phyloP scores from a whole-genome alignment of 2,888 invertebrate species.

The Apantesis nais region DNA sequence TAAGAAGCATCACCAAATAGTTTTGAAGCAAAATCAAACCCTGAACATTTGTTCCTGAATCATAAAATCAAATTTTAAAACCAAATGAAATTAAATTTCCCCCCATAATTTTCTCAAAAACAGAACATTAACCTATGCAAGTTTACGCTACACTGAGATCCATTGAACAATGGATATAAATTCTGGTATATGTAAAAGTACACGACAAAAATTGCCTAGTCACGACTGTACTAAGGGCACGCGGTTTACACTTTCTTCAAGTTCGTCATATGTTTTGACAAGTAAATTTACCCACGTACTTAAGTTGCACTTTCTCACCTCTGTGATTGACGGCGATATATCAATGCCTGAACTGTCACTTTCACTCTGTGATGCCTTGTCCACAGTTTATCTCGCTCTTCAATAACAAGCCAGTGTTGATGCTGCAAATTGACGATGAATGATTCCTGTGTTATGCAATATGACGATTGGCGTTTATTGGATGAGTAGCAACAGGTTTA shows the following conservation, averaged over 20 bases:
- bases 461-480: slow-evolving; percentile 24
- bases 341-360: slow-evolving; percentile 47
- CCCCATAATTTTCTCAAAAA: neutral
- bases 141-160: neutral
- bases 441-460: slow-evolving; percentile 34
- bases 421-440: slow-evolving; percentile 36
- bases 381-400: slow-evolving; percentile 41
- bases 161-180: neutral
- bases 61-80: neutral
- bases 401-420: slow-evolving; percentile 29
- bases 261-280: slow-evolving; percentile 64
- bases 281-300: slow-evolving; percentile 58
- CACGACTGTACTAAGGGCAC: slow-evolving; percentile 46
- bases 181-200: neutral
- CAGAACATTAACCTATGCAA: neutral
- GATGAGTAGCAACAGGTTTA: slow-evolving; percentile 15
- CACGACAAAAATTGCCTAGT: slow-evolving; percentile 36
- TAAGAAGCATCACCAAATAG: neutral
- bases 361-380: slow-evolving; percentile 50
- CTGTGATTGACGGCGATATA: slow-evolving; percentile 53
- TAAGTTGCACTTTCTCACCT: slow-evolving; percentile 50
- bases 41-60: neutral
- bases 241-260: slow-evolving; percentile 53
- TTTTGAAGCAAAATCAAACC: neutral
- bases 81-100: neutral